phyloP scores from a whole-genome alignment of 2,113 vertebrate genomes.

The Opisthocomus hoazin region DNA sequence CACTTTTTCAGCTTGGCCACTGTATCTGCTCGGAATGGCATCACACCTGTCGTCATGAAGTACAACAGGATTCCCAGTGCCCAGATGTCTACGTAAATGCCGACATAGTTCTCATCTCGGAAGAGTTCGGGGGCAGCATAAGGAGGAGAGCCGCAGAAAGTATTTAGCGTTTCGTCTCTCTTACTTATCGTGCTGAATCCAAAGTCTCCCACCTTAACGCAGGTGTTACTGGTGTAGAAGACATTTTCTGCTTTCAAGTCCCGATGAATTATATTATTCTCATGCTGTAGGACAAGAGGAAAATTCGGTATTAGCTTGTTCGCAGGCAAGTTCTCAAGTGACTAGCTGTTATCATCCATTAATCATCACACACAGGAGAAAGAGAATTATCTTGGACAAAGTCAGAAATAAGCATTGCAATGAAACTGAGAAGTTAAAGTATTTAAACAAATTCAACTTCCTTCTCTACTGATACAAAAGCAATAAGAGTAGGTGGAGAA shows the following conservation, averaged over 20 bases:
- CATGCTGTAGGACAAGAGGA: conserved; percentile 79
- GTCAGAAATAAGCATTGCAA: not conserved
- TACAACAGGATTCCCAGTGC: conserved; percentile 92
- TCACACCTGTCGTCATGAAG: conserved; percentile 88
- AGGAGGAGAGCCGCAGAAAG: conserved; percentile 95
- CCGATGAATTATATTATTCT: conserved; percentile 92
- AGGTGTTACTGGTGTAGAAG: conserved; percentile 87
- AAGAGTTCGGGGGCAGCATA: conserved; percentile 95
- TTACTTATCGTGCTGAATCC: conserved; percentile 93
- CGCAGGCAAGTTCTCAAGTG: not conserved
- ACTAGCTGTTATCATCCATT: rapidly evolving
- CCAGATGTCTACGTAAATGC: conserved; percentile 90
- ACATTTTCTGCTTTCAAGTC: conserved; percentile 97
- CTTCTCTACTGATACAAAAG: not conserved
- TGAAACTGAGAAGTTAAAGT: not conserved
- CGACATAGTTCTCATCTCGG: conserved; percentile 87
- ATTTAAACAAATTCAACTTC: not conserved
- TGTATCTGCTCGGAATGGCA: conserved; percentile 95
- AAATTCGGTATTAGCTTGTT: not conserved
- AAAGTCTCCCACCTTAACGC: conserved; percentile 96
- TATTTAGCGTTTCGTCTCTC: conserved; percentile 88
- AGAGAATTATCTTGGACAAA: not conserved
- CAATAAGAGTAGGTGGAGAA: not conserved
- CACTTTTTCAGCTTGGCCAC: conserved; percentile 92
- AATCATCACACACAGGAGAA: not conserved